Evolutionary conservation across 2,888 invertebrate species (phyloP), one percentile per base, ranked within the genome.

Genomic region (Falcaria lacertinaria): DNA sequence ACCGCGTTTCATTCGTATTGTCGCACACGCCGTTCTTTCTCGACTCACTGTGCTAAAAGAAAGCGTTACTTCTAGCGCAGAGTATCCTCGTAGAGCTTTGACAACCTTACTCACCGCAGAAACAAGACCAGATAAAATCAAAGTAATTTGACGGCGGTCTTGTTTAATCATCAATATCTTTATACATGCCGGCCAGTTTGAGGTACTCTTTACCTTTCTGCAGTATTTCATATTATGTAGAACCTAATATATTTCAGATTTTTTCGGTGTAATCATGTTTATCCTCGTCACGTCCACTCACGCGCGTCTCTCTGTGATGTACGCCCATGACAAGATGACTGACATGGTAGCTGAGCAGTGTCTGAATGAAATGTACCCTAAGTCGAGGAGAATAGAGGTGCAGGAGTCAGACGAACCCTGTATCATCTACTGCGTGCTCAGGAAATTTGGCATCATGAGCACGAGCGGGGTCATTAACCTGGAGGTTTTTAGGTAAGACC

Each of bases 321-420:
- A 88, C 47, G 85, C 88, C 0, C 88, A 88, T 42, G 87, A 88
- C 43, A 79, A 74, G 34, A 44, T 69, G 0, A 84, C 81, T 4
- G 87, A 88, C 45, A 50, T 76, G 22, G 66, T 82, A 0, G 86
- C 83, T 0, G 60, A 77, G 16, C 79, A 84, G 43, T 89, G 88
- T 45, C 69, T 86, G 15, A 71, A 38, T 39, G 86, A 86, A 43
- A 88, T 88, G 87, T 88, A 68, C 43, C 83, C 87, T 0, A 80
- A 69, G 43, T 59, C 63, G 15, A 81, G 72, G 35, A 67, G 60
- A 13, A 47, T 80, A 1, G 78, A 82, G 1, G 51, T 88, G 15
- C 79, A 85, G 44, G 85, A 85, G 48, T 85, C 86, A 0, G 88
- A 88, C 17, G 86, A 81, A 41, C 60, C 85, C 0, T 89, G 88